Conservation (phyloP, 2,113 vertebrate species). For the Varanus salvator region DNA sequence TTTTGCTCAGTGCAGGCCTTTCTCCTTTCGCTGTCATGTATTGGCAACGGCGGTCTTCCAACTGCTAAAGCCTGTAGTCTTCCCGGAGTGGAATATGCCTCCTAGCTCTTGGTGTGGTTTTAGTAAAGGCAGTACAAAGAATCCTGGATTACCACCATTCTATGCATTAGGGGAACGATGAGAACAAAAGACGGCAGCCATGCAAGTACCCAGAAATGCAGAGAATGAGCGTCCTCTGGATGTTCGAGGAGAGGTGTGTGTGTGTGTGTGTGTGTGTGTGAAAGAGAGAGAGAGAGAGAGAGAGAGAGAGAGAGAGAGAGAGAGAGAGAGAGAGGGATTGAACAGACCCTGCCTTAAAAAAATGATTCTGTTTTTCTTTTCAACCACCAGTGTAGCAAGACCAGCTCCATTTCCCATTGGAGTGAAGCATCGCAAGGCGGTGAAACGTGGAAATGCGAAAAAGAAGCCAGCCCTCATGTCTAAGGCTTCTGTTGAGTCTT, state of each 20-base stretch:
- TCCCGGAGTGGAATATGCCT: background rate
- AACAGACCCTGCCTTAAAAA: background rate
- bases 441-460: background rate
- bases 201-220: background rate
- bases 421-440: background rate
- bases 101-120: background rate
- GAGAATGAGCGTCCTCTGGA: background rate
- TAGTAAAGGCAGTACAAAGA: background rate
- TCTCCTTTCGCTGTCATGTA: no score
- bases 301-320: background rate
- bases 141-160: background rate
- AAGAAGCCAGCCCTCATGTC: background rate
- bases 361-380: background rate
- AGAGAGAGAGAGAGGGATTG: background rate
- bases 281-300: background rate
- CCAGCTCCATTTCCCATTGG: background rate
- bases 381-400: background rate
- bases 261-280: no score
- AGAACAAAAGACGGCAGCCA: background rate
- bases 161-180: no score
- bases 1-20: background rate
- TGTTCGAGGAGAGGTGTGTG: background rate
- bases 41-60: background rate
- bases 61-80: background rate
- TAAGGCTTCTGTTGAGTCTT: background rate